These are phyloP conservation scores for Sciurus niger DNA, from an alignment of 2,113 vertebrate species.

Conservation along the genomic window DNA sequence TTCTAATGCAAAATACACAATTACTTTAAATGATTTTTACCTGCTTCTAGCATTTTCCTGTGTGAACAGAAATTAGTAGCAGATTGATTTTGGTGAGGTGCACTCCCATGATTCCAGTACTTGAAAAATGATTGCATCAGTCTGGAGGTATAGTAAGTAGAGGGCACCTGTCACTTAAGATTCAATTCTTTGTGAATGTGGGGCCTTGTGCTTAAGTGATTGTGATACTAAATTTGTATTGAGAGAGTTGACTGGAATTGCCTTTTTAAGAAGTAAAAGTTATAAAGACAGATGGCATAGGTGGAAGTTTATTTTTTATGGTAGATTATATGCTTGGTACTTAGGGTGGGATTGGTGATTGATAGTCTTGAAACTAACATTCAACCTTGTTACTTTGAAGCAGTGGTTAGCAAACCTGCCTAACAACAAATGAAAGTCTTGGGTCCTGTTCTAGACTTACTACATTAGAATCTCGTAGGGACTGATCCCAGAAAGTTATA, in stretches of 20 bases:
- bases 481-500: slow-evolving; percentile 29
- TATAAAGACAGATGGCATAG: slow-evolving; percentile 42
- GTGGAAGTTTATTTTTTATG: slow-evolving; percentile 3
- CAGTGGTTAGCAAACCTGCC: slow-evolving; percentile 9
- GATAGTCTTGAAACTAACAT: slow-evolving; percentile 12
- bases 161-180: slow-evolving; percentile 6
- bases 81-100: slow-evolving; percentile 80
- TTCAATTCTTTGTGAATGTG: neutral
- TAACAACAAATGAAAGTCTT: neutral
- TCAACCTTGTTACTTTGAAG: slow-evolving; percentile 13
- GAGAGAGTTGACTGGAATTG: slow-evolving; percentile 37
- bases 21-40: slow-evolving; percentile 71
- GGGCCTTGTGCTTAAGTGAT: slow-evolving; percentile 34
- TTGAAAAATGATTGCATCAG: slow-evolving; percentile 75
- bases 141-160: slow-evolving; percentile 66
- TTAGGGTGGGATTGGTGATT: neutral
- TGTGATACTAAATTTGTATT: neutral
- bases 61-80: slow-evolving; percentile 78
- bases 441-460: neutral
- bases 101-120: slow-evolving; percentile 68
- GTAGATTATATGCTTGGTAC: neutral
- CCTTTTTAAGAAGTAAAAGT: slow-evolving; percentile 42
- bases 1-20: slow-evolving; percentile 64
- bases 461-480: slow-evolving; percentile 19
- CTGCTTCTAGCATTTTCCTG: slow-evolving; percentile 76